phyloP scores from a whole-genome alignment of 1,140 invertebrate genomes.

The Heliconius hewitsoni region DNA sequence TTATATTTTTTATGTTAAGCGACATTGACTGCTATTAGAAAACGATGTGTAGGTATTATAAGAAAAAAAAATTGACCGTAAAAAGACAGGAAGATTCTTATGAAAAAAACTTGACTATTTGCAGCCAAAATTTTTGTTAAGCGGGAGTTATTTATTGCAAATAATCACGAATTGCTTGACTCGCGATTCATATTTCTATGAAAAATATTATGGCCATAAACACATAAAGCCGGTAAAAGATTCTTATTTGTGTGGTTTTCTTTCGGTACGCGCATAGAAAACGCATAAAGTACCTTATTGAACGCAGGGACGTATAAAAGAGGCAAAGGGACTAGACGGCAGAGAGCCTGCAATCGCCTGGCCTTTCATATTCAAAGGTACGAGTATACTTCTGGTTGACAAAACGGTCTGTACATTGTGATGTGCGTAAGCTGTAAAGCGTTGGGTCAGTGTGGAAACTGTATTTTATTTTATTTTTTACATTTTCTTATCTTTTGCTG shows the following conservation, averaged over 20 bases:
- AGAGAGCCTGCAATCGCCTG: conserved; percentile 24
- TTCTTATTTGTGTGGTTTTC: neutral
- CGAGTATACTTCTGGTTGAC: conserved; percentile 11
- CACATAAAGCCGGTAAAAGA: neutral
- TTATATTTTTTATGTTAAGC: neutral
- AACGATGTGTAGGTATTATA: too few species aligned
- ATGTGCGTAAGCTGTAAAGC: neutral
- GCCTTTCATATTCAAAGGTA: conserved; percentile 30
- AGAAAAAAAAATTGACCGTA: too few species aligned
- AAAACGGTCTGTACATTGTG: conserved; percentile 6
- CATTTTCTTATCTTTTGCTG: neutral
- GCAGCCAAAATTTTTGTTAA: too few species aligned
- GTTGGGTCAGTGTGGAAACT: neutral
- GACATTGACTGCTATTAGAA: too few species aligned
- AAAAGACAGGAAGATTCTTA: too few species aligned
- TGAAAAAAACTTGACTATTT: neutral
- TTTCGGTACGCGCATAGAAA: conserved; percentile 27
- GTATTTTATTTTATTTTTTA: neutral
- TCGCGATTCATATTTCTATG: neutral
- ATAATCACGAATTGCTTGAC: neutral
- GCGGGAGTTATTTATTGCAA: too few species aligned
- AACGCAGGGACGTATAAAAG: conserved; percentile 15
- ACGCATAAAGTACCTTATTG: conserved; percentile 26
- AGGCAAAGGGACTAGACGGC: conserved; percentile 6
- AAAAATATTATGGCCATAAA: conserved; percentile 1